Evolutionary conservation across 2,888 invertebrate species (phyloP).

Genomic region (Pammene aurita): DNA sequence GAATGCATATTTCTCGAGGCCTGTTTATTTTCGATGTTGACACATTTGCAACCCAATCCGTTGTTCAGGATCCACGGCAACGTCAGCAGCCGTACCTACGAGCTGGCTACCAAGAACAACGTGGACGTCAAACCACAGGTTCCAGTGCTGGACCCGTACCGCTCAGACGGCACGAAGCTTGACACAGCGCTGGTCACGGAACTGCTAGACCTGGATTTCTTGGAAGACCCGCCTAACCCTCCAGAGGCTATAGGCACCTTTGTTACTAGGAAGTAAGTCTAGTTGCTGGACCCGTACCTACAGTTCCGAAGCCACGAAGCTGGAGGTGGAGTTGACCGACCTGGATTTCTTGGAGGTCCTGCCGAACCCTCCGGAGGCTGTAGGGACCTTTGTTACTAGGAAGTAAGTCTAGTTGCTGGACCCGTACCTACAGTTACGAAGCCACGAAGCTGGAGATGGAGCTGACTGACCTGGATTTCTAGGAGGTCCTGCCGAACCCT

Average conservation of each 20-base stretch:
- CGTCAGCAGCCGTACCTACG: constrained; percentile 53
- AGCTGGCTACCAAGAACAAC: constrained; percentile 55
- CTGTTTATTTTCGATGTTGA: no score
- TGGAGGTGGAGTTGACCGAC: neutral
- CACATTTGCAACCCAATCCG: neutral
- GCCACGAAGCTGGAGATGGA: no score
- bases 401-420: no score
- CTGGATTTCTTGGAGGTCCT: constrained; percentile 50
- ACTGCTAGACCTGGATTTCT: constrained; percentile 48
- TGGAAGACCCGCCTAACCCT: constrained; percentile 48
- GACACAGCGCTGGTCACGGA: constrained; percentile 51
- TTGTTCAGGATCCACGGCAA: constrained; percentile 69
- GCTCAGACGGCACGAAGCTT: constrained; percentile 51
- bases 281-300: no score
- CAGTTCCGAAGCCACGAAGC: no score
- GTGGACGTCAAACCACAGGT: constrained; percentile 54
- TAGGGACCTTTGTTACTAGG: constrained; percentile 56
- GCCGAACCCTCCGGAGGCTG: constrained; percentile 50
- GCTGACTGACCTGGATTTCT: constrained; percentile 44
- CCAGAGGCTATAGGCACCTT: constrained; percentile 58
- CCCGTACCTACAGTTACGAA: no score
- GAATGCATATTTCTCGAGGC: no score
- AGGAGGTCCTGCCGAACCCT: constrained; percentile 48
- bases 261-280: constrained; percentile 57
- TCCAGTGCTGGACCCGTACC: constrained; percentile 46